Percentiles rank a stretch among this genome's conserved stretches.
Conservation (phyloP, 2,888 invertebrate species). For the Gymnosoma rotundatum region DNA sequence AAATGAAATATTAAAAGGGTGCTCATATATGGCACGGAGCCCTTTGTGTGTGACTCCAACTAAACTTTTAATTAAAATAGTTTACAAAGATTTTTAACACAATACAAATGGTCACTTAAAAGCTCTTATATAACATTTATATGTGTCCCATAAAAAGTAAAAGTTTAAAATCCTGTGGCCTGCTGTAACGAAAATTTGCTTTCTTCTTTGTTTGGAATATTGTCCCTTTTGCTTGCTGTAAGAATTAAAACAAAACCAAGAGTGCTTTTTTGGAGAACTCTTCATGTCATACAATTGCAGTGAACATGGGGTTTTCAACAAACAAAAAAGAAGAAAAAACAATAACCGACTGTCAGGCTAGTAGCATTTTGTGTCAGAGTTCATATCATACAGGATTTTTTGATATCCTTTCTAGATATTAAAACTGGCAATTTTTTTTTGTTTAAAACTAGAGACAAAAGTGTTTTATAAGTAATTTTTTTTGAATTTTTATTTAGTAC, state of each 20-base stretch:
- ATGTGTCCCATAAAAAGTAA: constrained; percentile 30
- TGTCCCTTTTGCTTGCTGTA: background rate
- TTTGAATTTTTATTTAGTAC: background rate
- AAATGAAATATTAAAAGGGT: no score
- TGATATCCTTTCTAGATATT: background rate
- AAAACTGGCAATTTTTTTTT: background rate
- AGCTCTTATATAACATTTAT: background rate
- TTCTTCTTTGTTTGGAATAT: background rate
- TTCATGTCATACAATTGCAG: constrained; percentile 15
- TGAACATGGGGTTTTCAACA: constrained; percentile 40
- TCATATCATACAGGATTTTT: constrained; percentile 13
- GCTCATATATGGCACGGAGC: no score
- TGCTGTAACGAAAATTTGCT: background rate
- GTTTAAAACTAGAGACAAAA: no score
- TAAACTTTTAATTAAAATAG: background rate
- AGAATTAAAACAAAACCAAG: constrained; percentile 30
- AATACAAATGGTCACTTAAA: background rate
- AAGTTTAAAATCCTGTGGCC: constrained; percentile 21
- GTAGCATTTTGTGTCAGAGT: background rate
- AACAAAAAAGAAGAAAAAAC: constrained; percentile 37
- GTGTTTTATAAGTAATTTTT: constrained; percentile 45
- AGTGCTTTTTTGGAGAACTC: constrained; percentile 1
- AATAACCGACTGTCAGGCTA: constrained; percentile 30
- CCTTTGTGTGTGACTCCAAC: no score
- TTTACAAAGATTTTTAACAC: background rate